Evolutionary conservation across 2,888 invertebrate species (phyloP), one percentile per base, ranked within the genome.

Genomic region (Acanthosepion esculentum): DNA sequence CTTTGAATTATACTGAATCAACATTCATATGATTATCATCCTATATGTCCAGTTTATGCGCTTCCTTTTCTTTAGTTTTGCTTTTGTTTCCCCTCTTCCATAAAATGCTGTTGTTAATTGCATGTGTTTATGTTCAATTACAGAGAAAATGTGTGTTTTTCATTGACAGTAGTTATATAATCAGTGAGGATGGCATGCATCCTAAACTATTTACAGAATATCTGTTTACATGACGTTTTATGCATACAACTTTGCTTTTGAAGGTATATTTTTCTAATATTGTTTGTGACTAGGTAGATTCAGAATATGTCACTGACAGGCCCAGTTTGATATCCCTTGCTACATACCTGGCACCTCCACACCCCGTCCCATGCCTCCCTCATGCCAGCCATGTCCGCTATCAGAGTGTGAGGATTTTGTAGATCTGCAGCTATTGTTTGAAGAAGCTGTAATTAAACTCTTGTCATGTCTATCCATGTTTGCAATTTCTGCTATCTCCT

Each of bases 311-410:
- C 59, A 23, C 59, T 5, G 64, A 64, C 64, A 23, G 64, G 64
- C 23, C 23, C 26, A 78, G 33, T 78, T 18, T 33, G 33, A 78
- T 78, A 78, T 78, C n/a, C 78, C 78, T 78, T 78, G 33, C 78
- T 78, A 78, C 78, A 78, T 78, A 78, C 78, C 78, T 78, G 78
- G 78, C 18, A 78, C 78, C 78, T 78, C 78, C 78, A 78, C 78
- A 78, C 78, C 78, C 78, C 78, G 78, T 78, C n/a, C 78, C 78
- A 78, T 78, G 78, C n/a, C 78, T 78, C n/a, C 78, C 78, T 78
- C 78, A 78, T 78, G 78, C 78, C 78, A 78, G n/a, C 78, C 78
- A n/a, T 78, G 78, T 78, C 78, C 78, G 33, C 78, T 33, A 78
- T 78, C 78, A 78, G 78, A 78, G 78, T 78, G 78, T 78, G 78